These are phyloP conservation scores for Echinarachnius parma DNA, from an alignment of 53 echinoderm and acorn worm genomes.

Conservation along the genomic window DNA sequence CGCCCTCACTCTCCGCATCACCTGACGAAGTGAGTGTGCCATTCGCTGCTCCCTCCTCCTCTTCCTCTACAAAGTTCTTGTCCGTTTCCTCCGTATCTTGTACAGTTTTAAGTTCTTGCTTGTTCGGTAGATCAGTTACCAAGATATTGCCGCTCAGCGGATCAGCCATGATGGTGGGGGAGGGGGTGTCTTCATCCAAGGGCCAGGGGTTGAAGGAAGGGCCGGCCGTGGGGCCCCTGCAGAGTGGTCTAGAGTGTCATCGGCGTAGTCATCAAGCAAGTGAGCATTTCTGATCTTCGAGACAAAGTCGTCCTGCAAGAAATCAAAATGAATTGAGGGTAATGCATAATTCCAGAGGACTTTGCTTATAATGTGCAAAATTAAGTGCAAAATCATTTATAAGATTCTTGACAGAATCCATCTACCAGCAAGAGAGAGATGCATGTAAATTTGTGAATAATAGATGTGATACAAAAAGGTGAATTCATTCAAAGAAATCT, in stretches of 20 bases:
- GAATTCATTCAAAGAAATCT: too few relatives aligned
- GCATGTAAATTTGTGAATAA: too few relatives aligned
- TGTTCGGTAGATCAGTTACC: slow-evolving; percentile 16
- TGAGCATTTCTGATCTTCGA: slow-evolving; percentile 22
- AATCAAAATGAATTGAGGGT: too few relatives aligned
- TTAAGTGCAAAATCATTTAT: too few relatives aligned
- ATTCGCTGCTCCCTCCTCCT: not conserved
- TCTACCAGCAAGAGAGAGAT: too few relatives aligned
- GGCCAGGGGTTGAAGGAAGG: slow-evolving; percentile 28
- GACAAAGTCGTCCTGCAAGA: slow-evolving; percentile 39
- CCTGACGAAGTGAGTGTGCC: not conserved
- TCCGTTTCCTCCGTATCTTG: slow-evolving; percentile 8
- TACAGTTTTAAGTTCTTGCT: not conserved
- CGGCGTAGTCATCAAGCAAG: slow-evolving; percentile 30
- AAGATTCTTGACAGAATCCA: too few relatives aligned
- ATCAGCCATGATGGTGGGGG: slow-evolving; percentile 28
- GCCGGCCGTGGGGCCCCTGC: not conserved
- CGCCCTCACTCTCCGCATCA: slow-evolving; percentile 5
- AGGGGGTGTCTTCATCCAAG: slow-evolving; percentile 19
- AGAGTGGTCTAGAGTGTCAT: slow-evolving; percentile 6
- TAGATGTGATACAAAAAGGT: too few relatives aligned
- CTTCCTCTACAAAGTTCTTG: not conserved
- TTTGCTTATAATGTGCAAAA: too few relatives aligned
- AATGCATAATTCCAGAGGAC: too few relatives aligned
- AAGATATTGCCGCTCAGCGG: slow-evolving; percentile 41